Base-by-base conservation (phyloP, 2,797 vertebrate species). In the Leucoraja ocellata region DNA sequence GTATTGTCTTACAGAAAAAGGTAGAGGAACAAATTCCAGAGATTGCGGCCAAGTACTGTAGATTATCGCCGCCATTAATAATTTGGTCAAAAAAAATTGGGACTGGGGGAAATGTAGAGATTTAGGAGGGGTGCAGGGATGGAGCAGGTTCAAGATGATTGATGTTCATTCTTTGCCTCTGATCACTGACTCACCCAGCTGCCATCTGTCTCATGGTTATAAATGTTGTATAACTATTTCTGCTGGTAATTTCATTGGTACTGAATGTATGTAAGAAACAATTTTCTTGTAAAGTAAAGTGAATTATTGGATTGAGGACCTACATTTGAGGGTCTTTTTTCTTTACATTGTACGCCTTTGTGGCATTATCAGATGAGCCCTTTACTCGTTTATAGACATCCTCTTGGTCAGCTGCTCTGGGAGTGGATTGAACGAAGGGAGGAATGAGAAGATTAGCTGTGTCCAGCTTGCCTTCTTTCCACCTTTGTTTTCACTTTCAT, bases 121-220 rank as follows among this genome's bases (percentile, higher is more conserved):
- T 61, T 54, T 61, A 13, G 25, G 81, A 65, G 28, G 11, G 58
- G 1, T 46, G 1, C 23, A 54, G 39, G 46, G 23, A 25, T 84
- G 81, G 25, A 84, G 39, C 46, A 54, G 7, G 13, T 25, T 54
- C 1, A 39, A 81, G 28, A 86, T 1, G 28, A n/a, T 6, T 13
- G 13, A 86, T 86, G 4, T n/a, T 86, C 28, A 86, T 86, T 86
- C 83, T 65, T 25, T 86, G 83, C 28, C n/a, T 86, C 83, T 23
- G 58, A 32, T 86, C 58, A 86, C 83, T 86, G 83, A 65, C 58
- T 86, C 13, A 65, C 83, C 61, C 83, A 86, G 28, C 61, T 65
- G 58, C 28, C 16, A 6, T 63, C 18, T 86, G 5, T 65, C 58
- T 86, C 58, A n/a, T 61, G n/a, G 14, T 86, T 28, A 65, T 54